Evolutionary conservation across 2,888 invertebrate species (phyloP).

Genomic region (Drosophila gaucha): DNA sequence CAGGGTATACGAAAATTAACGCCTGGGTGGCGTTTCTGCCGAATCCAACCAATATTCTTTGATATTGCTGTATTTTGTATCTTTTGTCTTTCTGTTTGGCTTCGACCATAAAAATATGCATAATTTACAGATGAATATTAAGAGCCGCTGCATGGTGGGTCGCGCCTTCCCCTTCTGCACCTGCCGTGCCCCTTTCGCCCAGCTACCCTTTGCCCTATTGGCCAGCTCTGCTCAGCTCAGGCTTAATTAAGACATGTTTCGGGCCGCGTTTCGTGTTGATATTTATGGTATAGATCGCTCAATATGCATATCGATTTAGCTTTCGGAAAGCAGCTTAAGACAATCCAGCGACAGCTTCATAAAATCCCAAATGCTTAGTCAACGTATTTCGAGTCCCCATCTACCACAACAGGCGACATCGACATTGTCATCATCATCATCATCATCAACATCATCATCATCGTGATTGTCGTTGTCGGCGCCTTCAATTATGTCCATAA

Average conservation of each 20-base stretch:
- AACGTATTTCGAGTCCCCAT: constrained; percentile 14
- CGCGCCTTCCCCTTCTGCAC: neutral
- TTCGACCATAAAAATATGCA: constrained; percentile 73
- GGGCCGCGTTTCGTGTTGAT: constrained; percentile 68
- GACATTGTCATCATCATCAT: constrained; percentile 28
- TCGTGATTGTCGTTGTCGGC: constrained; percentile 46
- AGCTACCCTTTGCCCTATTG: neutral
- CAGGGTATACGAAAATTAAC: constrained; percentile 12
- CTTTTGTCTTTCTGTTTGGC: constrained; percentile 45
- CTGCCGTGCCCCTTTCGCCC: constrained; percentile 16
- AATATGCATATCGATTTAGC: constrained; percentile 72
- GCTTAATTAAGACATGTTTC: constrained; percentile 78
- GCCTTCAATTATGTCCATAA: constrained; percentile 78
- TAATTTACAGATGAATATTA: constrained; percentile 73
- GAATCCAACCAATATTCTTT: constrained; percentile 35
- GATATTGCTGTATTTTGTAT: constrained; percentile 45
- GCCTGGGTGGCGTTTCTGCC: constrained; percentile 46
- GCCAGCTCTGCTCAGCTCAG: neutral
- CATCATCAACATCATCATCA: neutral
- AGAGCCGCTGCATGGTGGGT: constrained; percentile 64
- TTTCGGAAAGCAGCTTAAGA: constrained; percentile 59
- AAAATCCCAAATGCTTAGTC: constrained; percentile 45
- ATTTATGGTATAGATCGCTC: constrained; percentile 76
- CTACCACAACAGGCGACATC: constrained; percentile 39
- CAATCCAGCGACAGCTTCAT: constrained; percentile 63